Percentiles rank a stretch among this genome's conserved stretches.
Evolutionary conservation across 2,888 invertebrate species (phyloP).

Genomic region (Carterocephalus palaemon): DNA sequence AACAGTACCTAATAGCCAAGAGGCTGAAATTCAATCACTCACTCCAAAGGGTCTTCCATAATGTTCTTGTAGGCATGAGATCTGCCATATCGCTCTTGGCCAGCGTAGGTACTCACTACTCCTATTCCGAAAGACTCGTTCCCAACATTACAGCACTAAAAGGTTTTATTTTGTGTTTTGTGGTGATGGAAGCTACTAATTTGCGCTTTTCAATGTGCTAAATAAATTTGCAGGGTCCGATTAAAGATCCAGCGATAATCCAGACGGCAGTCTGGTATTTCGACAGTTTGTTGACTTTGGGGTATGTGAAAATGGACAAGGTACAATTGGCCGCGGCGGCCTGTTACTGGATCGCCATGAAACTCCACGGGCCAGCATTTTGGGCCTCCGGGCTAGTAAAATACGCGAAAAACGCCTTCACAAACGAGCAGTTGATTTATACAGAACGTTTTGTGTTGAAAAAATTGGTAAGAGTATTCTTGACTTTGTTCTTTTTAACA

Average conservation of each 20-base stretch:
- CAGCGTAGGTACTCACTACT: too few relatives aligned
- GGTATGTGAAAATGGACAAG: constrained; percentile 41
- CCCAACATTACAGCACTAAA: too few relatives aligned
- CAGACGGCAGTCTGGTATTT: constrained; percentile 63
- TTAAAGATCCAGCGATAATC: constrained; percentile 52
- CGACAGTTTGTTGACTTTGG: constrained; percentile 45
- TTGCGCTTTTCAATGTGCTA: too few relatives aligned
- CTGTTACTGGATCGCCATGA: constrained; percentile 64
- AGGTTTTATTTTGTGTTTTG: too few relatives aligned
- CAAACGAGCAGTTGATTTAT: constrained; percentile 34
- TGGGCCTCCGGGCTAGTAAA: constrained; percentile 44
- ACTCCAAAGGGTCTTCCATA: too few relatives aligned
- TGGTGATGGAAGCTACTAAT: too few relatives aligned
- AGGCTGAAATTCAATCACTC: too few relatives aligned
- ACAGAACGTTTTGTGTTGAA: constrained; percentile 50
- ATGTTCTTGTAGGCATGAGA: too few relatives aligned
- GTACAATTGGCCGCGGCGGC: constrained; percentile 60
- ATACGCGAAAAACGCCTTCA: constrained; percentile 46
- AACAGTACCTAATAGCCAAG: too few relatives aligned
- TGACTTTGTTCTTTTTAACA: too few relatives aligned
- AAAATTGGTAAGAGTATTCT: constrained; percentile 46
- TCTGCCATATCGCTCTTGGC: too few relatives aligned
- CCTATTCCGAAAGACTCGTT: too few relatives aligned
- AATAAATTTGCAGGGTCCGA: constrained; percentile 38
- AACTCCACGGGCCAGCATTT: constrained; percentile 45